Percentiles rank a stretch among this genome's conserved stretches.
Conservation (phyloP, 2,113 vertebrate genomes). For the Percopsis transmontana region DNA sequence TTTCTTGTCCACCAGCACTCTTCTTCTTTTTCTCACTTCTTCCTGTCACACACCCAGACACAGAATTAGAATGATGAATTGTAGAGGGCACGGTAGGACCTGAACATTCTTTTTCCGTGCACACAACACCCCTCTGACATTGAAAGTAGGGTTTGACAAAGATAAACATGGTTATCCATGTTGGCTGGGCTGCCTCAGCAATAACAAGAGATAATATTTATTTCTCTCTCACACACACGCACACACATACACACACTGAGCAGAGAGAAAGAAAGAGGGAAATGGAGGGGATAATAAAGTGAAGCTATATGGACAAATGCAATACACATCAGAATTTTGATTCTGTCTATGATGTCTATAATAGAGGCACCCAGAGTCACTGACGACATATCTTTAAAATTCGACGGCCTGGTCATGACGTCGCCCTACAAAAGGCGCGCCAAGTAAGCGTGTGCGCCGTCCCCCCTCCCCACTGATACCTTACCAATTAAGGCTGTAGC, state of each 20-base stretch:
- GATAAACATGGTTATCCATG: too few species aligned
- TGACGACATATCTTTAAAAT: constrained; percentile 81
- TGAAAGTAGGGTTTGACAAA: too few species aligned
- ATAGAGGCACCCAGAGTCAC: constrained; percentile 37
- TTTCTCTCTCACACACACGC: not conserved
- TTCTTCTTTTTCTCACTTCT: not conserved
- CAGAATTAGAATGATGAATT: constrained; percentile 55
- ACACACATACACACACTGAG: not conserved
- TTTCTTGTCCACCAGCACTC: not conserved
- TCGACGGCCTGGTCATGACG: constrained; percentile 80
- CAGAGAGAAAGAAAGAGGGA: not conserved
- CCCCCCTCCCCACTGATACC: constrained; percentile 44
- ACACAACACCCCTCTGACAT: too few species aligned
- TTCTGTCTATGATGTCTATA: too few species aligned
- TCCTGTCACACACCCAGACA: too few species aligned
- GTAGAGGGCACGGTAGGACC: constrained; percentile 51
- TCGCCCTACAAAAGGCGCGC: constrained; percentile 47
- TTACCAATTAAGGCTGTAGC: constrained; percentile 71
- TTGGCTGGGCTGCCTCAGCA: too few species aligned
- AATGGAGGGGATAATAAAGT: not conserved
- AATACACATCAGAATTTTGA: too few species aligned
- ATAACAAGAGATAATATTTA: too few species aligned
- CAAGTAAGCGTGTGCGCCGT: constrained; percentile 19
- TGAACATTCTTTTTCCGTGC: too few species aligned
- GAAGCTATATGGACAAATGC: constrained; percentile 10